phyloP scores from a whole-genome alignment of 2,888 invertebrate genomes.

The Tanytarsus gracilentus region DNA sequence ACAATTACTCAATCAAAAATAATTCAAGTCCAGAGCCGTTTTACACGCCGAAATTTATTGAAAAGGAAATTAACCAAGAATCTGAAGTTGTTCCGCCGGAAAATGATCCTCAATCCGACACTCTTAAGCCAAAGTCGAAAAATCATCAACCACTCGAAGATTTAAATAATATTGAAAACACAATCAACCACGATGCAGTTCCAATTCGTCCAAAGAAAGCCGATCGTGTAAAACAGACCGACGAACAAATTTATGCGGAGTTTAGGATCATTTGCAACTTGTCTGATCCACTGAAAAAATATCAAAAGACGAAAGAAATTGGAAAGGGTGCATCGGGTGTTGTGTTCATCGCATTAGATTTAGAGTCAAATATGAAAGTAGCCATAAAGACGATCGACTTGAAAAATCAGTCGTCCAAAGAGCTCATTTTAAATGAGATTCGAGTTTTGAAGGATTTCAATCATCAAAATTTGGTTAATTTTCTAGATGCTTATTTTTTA shows the following conservation, averaged over 20 bases:
- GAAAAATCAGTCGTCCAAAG: slow-evolving; percentile 89
- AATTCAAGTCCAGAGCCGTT: slow-evolving; percentile 62
- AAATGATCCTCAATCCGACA: too few relatives aligned
- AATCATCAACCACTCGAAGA: slow-evolving; percentile 6
- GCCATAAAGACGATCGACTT: slow-evolving; percentile 96
- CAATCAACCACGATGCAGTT: slow-evolving; percentile 34
- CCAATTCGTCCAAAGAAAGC: slow-evolving; percentile 40
- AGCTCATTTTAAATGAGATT: slow-evolving; percentile 91
- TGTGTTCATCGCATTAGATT: slow-evolving; percentile 82
- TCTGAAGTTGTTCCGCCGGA: too few relatives aligned
- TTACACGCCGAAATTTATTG: slow-evolving; percentile 74
- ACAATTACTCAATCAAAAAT: slow-evolving; percentile 78
- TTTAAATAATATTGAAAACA: too few relatives aligned
- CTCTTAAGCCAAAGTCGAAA: too few relatives aligned
- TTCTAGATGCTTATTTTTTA: slow-evolving; percentile 85
- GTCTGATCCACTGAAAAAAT: slow-evolving; percentile 71
- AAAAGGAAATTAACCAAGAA: slow-evolving; percentile 70
- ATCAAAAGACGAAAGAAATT: slow-evolving; percentile 72
- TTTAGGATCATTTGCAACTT: slow-evolving; percentile 69
- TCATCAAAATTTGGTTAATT: slow-evolving; percentile 93
- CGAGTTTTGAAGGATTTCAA: slow-evolving; percentile 82
- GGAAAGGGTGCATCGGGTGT: slow-evolving; percentile 90
- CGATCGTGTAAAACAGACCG: slow-evolving; percentile 39
- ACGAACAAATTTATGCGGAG: slow-evolving; percentile 57
- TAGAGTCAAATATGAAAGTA: slow-evolving; percentile 62